Percentiles rank a stretch among this genome's conserved stretches.
These are phyloP conservation scores for Mesorhabditis belari DNA, from an alignment of 2,888 invertebrate genomes.

Conservation along the genomic window DNA sequence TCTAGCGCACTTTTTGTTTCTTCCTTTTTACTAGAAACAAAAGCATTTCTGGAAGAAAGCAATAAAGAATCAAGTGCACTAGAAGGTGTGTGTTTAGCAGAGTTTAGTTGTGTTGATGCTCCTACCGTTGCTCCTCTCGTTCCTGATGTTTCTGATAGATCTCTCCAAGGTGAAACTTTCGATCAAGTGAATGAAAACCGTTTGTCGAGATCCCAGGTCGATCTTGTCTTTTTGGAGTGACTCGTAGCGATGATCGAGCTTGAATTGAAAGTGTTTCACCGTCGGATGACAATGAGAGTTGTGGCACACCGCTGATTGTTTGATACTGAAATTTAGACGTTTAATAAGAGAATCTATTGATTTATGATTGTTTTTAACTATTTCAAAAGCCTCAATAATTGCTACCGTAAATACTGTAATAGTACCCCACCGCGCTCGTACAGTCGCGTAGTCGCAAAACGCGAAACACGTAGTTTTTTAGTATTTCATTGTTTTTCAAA, in stretches of 20 bases:
- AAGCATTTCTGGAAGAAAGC: no score
- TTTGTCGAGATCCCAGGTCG: constrained; percentile 7
- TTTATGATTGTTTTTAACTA: constrained; percentile 43
- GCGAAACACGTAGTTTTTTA: no score
- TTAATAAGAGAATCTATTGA: constrained; percentile 33
- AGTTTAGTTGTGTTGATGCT: not conserved
- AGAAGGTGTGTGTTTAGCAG: not conserved
- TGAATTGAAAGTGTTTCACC: constrained; percentile 34
- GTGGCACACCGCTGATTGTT: constrained; percentile 12
- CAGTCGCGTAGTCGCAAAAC: no score
- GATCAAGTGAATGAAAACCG: constrained; percentile 40
- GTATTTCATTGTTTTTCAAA: no score
- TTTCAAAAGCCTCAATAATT: no score
- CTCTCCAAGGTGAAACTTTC: constrained; percentile 34
- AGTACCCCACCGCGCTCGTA: no score
- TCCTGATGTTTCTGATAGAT: constrained; percentile 9
- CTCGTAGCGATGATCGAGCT: constrained; percentile 6
- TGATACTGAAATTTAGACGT: constrained; percentile 14
- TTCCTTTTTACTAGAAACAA: no score
- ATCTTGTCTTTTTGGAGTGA: not conserved
- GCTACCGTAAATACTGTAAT: no score
- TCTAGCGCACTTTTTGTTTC: no score
- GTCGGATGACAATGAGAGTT: constrained; percentile 30
- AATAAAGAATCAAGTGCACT: no score
- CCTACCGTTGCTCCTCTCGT: constrained; percentile 3